A percentile compares a stretch with the other conserved stretches of the same genome.
These are phyloP conservation scores for Gasterosteus aculeatus DNA, from an alignment of 2,113 vertebrate species.

Conservation along the genomic window DNA sequence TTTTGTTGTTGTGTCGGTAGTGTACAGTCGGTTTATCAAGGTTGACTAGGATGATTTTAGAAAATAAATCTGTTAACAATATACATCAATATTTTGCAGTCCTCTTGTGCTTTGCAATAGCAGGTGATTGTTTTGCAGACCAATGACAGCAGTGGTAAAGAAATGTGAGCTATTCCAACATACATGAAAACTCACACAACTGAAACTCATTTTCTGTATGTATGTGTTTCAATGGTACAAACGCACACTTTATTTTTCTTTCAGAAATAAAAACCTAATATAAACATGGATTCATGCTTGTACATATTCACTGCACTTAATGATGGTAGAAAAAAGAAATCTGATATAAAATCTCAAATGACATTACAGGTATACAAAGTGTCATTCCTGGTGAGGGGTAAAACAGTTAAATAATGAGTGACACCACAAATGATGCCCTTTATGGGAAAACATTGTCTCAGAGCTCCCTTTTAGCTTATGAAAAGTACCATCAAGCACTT, in stretches of 20 bases:
- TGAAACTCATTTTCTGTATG: constrained; percentile 26
- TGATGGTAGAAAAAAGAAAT: constrained; percentile 54
- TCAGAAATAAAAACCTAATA: constrained; percentile 42
- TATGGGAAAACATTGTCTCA: constrained; percentile 39
- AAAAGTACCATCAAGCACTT: constrained; percentile 39
- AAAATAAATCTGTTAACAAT: too few relatives aligned
- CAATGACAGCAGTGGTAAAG: constrained; percentile 27
- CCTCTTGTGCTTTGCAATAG: not conserved
- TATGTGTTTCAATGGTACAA: constrained; percentile 61
- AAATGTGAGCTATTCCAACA: constrained; percentile 16
- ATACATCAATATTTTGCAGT: not conserved
- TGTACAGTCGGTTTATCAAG: not conserved
- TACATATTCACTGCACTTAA: constrained; percentile 63
- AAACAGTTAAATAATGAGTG: constrained; percentile 40
- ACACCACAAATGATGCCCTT: constrained; percentile 46
- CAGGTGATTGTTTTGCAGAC: constrained; percentile 33
- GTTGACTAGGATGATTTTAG: too few relatives aligned
- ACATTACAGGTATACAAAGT: constrained; percentile 64
- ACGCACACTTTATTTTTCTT: constrained; percentile 60
- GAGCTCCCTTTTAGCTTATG: constrained; percentile 51
- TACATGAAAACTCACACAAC: constrained; percentile 1
- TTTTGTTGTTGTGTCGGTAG: not conserved
- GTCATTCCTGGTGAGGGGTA: constrained; percentile 44
- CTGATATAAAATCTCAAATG: constrained; percentile 33
- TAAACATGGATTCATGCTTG: constrained; percentile 58